Percentiles rank a stretch among this genome's conserved stretches.
phyloP scores from a whole-genome alignment of 2,113 vertebrate species.

The Antennarius striatus region DNA sequence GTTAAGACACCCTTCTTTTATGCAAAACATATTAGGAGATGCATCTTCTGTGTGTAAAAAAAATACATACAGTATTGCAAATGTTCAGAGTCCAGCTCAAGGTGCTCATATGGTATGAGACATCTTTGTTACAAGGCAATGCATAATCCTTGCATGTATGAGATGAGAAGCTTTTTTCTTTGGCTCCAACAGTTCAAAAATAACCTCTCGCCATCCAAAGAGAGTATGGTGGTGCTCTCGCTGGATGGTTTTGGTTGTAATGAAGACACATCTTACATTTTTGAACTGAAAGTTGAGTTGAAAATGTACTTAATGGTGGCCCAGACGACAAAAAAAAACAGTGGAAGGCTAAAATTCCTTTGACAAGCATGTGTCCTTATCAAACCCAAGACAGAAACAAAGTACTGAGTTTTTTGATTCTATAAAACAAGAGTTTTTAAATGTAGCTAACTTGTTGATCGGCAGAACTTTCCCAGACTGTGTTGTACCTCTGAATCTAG shows the following conservation, averaged over 20 bases:
- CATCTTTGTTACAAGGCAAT: background rate
- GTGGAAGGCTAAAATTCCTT: constrained; percentile 1
- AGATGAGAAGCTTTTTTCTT: background rate
- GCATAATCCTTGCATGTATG: background rate
- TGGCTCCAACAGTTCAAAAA: background rate
- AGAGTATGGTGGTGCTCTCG: background rate
- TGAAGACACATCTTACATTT: constrained; percentile 1
- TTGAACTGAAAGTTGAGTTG: background rate
- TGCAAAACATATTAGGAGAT: background rate
- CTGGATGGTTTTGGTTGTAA: background rate
- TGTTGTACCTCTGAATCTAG: background rate
- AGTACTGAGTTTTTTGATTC: no score
- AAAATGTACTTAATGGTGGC: background rate
- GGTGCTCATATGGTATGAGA: background rate
- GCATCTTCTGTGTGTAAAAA: background rate
- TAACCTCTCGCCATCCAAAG: background rate
- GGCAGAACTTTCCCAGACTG: background rate
- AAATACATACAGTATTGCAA: background rate
- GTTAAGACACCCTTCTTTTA: background rate
- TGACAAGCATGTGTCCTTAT: background rate
- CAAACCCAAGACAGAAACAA: no score
- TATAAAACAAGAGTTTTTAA: background rate
- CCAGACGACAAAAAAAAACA: background rate
- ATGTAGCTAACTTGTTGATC: constrained; percentile 1
- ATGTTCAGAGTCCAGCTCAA: no score